phyloP scores from a whole-genome alignment of 2,113 vertebrate genomes.

The Callithrix jacchus region DNA sequence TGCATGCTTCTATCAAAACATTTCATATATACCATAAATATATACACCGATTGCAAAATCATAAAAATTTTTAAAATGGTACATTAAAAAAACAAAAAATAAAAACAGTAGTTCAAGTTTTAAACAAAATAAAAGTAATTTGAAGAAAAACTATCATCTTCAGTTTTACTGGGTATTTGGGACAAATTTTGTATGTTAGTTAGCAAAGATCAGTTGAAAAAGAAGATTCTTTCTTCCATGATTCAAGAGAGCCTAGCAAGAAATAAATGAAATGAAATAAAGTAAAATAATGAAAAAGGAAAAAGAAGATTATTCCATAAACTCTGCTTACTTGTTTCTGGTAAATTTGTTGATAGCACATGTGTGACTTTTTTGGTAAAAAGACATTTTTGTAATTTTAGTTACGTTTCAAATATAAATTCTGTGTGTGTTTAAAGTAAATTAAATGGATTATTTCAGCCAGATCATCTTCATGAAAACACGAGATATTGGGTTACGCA shows the following conservation, averaged over 20 bases:
- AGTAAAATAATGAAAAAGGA: too few relatives aligned
- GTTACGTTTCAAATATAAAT: neutral
- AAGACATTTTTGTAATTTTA: neutral
- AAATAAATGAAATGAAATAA: too few relatives aligned
- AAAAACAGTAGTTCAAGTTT: neutral
- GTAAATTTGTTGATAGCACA: neutral
- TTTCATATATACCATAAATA: too few relatives aligned
- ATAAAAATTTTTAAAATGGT: too few relatives aligned
- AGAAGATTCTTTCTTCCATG: neutral
- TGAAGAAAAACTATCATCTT: neutral
- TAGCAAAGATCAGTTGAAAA: neutral
- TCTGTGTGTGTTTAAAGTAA: neutral
- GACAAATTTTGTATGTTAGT: neutral
- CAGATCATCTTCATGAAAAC: neutral
- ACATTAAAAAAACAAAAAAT: too few relatives aligned
- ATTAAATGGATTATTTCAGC: neutral
- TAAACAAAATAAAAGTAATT: conserved; percentile 21
- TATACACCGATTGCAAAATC: too few relatives aligned
- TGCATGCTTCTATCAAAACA: too few relatives aligned
- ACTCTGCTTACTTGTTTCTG: neutral
- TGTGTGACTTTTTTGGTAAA: neutral
- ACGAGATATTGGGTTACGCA: neutral
- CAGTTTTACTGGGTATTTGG: neutral
- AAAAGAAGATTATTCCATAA: conserved; percentile 15
- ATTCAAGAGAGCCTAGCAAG: too few relatives aligned